Evolutionary conservation across 2,888 invertebrate species (phyloP).

Genomic region (Drosophila silvestris): DNA sequence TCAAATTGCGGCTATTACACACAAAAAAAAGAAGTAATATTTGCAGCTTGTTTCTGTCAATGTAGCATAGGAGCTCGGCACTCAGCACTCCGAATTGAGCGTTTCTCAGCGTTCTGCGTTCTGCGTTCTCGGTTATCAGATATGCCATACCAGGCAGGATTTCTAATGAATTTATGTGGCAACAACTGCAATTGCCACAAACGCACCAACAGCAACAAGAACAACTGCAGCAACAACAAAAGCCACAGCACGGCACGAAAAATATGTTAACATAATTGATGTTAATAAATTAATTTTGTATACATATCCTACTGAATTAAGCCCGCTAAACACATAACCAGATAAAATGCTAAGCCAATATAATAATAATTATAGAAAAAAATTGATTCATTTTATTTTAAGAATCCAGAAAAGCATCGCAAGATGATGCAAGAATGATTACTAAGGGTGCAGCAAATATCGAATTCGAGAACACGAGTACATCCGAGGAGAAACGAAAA

Average conservation of each 20-base stretch:
- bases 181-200: constrained; percentile 36
- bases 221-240: constrained; percentile 1
- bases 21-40: constrained; percentile 17
- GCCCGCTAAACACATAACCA: background rate
- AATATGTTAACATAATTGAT: background rate
- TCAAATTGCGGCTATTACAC: constrained; percentile 55
- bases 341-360: background rate
- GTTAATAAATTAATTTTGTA: background rate
- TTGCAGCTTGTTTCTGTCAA: constrained; percentile 73
- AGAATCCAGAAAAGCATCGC: background rate
- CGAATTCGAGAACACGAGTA: background rate
- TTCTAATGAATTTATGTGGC: constrained; percentile 76
- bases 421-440: background rate
- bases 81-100: constrained; percentile 30
- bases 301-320: background rate
- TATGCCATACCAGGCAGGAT: constrained; percentile 62
- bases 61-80: constrained; percentile 32
- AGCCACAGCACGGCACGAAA: background rate
- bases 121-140: constrained; percentile 64
- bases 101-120: constrained; percentile 10
- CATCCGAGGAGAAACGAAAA: background rate
- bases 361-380: background rate
- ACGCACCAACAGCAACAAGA: constrained; percentile 31
- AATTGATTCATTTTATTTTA: background rate
- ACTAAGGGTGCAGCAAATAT: background rate